Evolutionary conservation across 1,140 invertebrate species (phyloP), one percentile per base, ranked within the genome.

Genomic region (Bombyx mandarina): DNA sequence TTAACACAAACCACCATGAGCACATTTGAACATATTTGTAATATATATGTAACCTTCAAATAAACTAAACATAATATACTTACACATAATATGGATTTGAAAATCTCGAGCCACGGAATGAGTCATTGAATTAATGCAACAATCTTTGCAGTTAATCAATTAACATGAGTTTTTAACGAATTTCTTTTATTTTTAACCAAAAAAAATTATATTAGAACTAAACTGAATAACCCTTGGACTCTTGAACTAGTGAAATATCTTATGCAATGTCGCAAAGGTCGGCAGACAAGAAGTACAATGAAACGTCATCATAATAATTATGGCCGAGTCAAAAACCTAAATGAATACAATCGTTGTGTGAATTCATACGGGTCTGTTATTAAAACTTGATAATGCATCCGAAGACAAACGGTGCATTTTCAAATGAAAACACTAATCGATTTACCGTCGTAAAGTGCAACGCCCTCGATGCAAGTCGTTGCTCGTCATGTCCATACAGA

Each of bases 361-460:
- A 59, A 55, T 62, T 62, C 61, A 60, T 35, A 35, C 26, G 26
- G 4, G 26, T 35, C 26, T 35, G 26, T 61, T 58, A 59, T 55
- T 52, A 55, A 63, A 59, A 58, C 26, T 56, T 55, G 62, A 70
- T 65, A 67, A 63, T 58, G 55, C 57, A 59, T 47, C 47, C 52
- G 60, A 62, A 68, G 63, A 71, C 65, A 75, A 69, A 58, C 56
- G 63, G 52, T 54, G 62, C 64, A 61, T 70, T 72, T 68, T 65
- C 60, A 67, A 63, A 63, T 64, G 67, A 71, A 62, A 65, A 66
- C 56, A 63, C 58, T 58, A 61, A 66, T 66, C 69, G 64, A 70
- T 66, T 70, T 66, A 68, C 64, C 64, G 62, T 65, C 65, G 60
- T 46, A 47, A 54, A 56, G 73, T 69, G 65, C 70, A 69, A 59